Conservation (phyloP, 2,888 invertebrate genomes). For the Ellobium chinense region DNA sequence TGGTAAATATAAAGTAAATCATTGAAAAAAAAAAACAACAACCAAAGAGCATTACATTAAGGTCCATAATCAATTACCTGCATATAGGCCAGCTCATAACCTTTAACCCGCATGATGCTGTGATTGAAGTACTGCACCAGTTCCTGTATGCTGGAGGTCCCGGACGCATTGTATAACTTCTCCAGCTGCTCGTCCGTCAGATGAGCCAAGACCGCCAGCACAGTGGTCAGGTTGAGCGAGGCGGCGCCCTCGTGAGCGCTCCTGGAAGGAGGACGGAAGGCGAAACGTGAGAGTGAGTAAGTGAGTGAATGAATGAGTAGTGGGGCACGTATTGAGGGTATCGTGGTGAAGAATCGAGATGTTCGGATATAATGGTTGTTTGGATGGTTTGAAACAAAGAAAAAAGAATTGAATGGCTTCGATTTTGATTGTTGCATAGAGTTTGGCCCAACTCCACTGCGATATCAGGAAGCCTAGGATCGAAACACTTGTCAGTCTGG, state of each 20-base stretch:
- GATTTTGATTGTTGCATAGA: no score
- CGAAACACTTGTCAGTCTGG: no score
- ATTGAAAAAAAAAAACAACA: no score
- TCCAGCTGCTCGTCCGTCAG: background rate
- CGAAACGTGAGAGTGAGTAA: background rate
- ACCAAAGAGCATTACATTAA: no score
- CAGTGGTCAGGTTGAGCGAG: background rate
- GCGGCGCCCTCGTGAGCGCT: background rate
- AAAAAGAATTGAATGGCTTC: no score
- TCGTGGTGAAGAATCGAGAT: background rate
- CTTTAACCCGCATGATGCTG: background rate
- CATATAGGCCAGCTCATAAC: background rate
- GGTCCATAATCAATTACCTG: no score
- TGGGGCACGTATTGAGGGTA: background rate
- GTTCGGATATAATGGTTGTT: background rate
- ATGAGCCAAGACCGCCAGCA: background rate
- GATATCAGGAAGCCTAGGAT: no score
- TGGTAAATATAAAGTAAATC: no score
- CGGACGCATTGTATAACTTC: slow-evolving; percentile 2
- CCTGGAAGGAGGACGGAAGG: background rate
- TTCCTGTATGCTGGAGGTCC: background rate
- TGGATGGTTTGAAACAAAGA: background rate
- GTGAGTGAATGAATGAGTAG: no score
- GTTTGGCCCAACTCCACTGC: no score
- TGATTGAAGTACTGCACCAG: background rate